These are phyloP conservation scores for Mythimna lalbum DNA, from an alignment of 2,888 invertebrate species.

Conservation along the genomic window DNA sequence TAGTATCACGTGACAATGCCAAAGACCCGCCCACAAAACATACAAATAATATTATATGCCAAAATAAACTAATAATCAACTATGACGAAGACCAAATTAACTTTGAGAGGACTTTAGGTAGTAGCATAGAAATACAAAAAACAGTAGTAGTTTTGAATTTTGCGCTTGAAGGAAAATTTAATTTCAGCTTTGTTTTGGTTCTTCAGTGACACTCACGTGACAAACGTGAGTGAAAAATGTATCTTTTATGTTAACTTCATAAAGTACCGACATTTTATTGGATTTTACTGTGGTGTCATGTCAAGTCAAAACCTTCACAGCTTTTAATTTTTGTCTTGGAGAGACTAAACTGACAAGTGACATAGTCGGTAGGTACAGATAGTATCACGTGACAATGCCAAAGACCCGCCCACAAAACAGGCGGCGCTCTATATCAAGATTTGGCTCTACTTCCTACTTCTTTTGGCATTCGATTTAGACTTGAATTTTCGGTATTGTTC, in stretches of 20 bases:
- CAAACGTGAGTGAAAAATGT: neutral
- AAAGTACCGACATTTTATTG: neutral
- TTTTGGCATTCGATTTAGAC: conserved; percentile 46
- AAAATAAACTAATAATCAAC: too few species aligned
- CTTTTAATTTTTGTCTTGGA: conserved; percentile 19
- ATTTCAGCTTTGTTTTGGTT: neutral
- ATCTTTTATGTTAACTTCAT: neutral
- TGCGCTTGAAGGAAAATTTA: too few species aligned
- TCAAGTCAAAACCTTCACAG: conserved; percentile 10
- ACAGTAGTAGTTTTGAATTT: too few species aligned
- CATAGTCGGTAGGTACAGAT: conserved; percentile 32
- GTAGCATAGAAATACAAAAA: too few species aligned
- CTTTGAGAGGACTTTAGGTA: too few species aligned
- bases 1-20: conserved; percentile 49
- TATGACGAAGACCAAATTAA: too few species aligned
- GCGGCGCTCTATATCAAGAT: conserved; percentile 39
- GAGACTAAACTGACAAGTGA: neutral
- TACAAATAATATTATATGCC: too few species aligned
- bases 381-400: conserved; percentile 50
- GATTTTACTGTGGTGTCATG: neutral
- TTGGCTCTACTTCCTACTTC: conserved; percentile 55
- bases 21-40: conserved; percentile 47
- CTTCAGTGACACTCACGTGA: neutral
- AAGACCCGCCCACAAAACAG: conserved; percentile 48
- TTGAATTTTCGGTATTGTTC: conserved; percentile 4